Conservation (phyloP, 2,797 vertebrate genomes). For the Lagorchestes hirsutus region DNA sequence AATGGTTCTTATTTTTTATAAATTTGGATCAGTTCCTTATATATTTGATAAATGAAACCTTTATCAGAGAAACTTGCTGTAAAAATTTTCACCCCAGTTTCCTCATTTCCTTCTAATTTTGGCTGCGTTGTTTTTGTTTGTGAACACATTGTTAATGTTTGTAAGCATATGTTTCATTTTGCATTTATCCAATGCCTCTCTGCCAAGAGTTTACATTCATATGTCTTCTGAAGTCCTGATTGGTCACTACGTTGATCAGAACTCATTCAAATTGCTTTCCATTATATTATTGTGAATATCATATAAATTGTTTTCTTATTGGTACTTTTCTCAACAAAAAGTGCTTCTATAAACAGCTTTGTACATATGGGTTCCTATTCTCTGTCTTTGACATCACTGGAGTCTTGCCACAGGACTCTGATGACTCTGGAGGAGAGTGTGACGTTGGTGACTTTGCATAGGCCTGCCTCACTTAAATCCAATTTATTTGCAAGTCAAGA, state of each 20-base stretch:
- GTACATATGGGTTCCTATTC: not conserved
- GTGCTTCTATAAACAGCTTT: not conserved
- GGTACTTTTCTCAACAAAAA: not conserved
- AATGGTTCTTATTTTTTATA: not conserved
- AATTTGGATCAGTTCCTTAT: not conserved
- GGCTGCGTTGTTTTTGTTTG: not conserved
- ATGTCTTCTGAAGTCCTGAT: not conserved
- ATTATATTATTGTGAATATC: not conserved
- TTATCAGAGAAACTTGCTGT: not conserved
- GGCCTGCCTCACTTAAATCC: not conserved
- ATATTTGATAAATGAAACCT: not conserved
- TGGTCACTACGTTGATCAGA: not conserved
- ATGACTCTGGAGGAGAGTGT: not conserved
- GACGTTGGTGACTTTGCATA: not conserved
- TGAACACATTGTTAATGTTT: not conserved
- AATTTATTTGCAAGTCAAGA: not conserved
- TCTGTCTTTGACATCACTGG: not conserved
- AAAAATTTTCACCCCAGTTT: not conserved
- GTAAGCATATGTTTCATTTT: not conserved
- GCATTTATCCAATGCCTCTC: not conserved
- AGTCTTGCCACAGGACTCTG: not conserved
- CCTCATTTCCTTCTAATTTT: not conserved
- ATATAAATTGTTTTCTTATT: not conserved
- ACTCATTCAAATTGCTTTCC: not conserved
- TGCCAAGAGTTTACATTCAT: not conserved